Percentiles rank a stretch among this genome's conserved stretches.
phyloP scores from a whole-genome alignment of 1,140 invertebrate genomes.

The Pogonognathellus flavescens region DNA sequence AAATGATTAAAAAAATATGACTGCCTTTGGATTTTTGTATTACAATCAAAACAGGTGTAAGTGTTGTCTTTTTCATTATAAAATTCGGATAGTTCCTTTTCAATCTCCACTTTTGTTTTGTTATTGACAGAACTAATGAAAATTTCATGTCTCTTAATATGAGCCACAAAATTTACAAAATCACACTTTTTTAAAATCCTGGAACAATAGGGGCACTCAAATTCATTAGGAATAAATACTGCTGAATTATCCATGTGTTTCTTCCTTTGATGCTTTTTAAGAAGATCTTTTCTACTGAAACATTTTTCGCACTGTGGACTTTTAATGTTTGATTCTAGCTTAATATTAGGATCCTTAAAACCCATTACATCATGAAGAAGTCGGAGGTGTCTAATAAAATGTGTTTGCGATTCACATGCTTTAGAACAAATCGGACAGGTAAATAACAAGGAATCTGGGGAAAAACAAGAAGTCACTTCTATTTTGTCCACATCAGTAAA shows the following conservation, averaged over 20 bases:
- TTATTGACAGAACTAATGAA: neutral
- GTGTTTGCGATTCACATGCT: neutral
- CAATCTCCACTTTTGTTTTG: neutral
- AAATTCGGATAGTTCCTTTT: neutral
- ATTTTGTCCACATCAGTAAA: neutral
- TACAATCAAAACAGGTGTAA: neutral
- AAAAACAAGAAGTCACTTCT: neutral
- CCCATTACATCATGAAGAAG: neutral
- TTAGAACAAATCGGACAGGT: neutral
- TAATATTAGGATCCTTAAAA: neutral
- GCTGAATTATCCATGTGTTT: neutral
- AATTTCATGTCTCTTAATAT: neutral
- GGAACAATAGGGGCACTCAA: neutral
- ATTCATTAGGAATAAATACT: neutral
- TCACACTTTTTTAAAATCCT: neutral
- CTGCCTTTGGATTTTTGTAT: neutral
- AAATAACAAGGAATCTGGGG: neutral
- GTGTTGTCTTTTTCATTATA: neutral
- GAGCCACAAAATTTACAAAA: neutral
- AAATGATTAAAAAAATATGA: neutral
- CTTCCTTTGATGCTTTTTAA: neutral
- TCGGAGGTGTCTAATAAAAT: neutral
- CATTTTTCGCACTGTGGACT: neutral
- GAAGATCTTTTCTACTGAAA: neutral
- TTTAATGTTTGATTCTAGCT: neutral